Conservation (phyloP, 2,113 vertebrate genomes). For the Rhinopithecus roxellana region DNA sequence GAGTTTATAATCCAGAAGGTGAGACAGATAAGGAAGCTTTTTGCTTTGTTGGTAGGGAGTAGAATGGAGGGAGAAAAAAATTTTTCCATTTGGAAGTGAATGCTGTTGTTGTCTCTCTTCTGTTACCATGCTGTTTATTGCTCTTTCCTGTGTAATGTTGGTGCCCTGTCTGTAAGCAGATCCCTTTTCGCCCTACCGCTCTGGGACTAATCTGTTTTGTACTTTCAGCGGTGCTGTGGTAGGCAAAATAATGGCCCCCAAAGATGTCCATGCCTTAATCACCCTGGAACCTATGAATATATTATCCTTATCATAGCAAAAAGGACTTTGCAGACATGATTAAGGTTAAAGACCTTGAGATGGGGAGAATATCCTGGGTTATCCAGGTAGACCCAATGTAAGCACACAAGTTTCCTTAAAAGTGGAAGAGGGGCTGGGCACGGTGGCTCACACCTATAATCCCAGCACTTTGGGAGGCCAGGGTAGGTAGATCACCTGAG, state of each 20-base stretch:
- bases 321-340: background rate
- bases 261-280: background rate
- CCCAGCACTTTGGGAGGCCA: too few relatives aligned
- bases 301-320: background rate
- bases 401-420: background rate
- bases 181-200: too few relatives aligned
- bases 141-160: background rate
- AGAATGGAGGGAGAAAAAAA: background rate
- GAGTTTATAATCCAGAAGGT: background rate
- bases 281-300: background rate
- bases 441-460: too few relatives aligned
- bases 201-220: background rate
- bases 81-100: background rate
- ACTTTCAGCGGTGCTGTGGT: background rate
- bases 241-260: background rate
- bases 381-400: background rate
- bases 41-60: background rate
- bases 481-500: too few relatives aligned
- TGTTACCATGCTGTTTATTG: background rate
- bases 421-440: background rate
- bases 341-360: slow-evolving; percentile 10
- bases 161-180: background rate
- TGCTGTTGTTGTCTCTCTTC: background rate
- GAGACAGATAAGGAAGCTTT: background rate
- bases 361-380: background rate